phyloP scores from a whole-genome alignment of 2,797 vertebrate genomes.

The Sebastes steindachneri region DNA sequence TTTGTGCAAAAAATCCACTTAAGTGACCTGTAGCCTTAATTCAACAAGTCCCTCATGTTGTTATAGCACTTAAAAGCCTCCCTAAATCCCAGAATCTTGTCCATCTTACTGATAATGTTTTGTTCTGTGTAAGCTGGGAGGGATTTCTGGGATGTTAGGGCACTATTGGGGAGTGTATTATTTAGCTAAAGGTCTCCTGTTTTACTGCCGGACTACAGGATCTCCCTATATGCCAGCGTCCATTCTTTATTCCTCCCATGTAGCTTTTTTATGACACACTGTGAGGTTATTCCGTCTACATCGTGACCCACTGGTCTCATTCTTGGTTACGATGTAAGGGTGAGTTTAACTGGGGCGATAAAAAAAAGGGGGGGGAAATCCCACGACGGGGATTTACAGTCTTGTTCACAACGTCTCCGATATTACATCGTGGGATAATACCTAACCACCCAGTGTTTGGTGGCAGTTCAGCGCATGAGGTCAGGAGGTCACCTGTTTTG shows the following conservation, averaged over 20 bases:
- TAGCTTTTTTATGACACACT: conserved; percentile 35
- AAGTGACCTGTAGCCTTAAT: neutral
- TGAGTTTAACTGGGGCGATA: conserved; percentile 52
- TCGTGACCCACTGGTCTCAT: conserved; percentile 46
- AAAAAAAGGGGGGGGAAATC: conserved; percentile 30
- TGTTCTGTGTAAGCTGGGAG: neutral
- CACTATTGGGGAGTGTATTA: neutral
- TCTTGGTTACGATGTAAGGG: conserved; percentile 37
- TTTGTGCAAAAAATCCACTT: neutral
- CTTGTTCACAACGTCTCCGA: conserved; percentile 54
- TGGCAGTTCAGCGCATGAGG: conserved; percentile 28
- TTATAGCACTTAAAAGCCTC: neutral
- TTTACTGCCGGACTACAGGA: conserved; percentile 10
- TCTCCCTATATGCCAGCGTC: conserved; percentile 41
- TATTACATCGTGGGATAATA: conserved; percentile 50
- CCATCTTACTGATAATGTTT: neutral
- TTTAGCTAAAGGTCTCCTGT: neutral
- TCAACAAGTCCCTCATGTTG: neutral
- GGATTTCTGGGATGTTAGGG: neutral
- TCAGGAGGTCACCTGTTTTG: conserved; percentile 57
- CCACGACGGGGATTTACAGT: conserved; percentile 56
- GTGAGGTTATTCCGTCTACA: conserved; percentile 30
- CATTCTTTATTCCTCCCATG: conserved; percentile 58
- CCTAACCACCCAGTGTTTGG: conserved; percentile 34
- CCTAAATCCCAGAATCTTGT: neutral